Percentiles rank a stretch among this genome's conserved stretches.
phyloP scores from a whole-genome alignment of 2,797 vertebrate species.

The Gephyroberyx darwinii region DNA sequence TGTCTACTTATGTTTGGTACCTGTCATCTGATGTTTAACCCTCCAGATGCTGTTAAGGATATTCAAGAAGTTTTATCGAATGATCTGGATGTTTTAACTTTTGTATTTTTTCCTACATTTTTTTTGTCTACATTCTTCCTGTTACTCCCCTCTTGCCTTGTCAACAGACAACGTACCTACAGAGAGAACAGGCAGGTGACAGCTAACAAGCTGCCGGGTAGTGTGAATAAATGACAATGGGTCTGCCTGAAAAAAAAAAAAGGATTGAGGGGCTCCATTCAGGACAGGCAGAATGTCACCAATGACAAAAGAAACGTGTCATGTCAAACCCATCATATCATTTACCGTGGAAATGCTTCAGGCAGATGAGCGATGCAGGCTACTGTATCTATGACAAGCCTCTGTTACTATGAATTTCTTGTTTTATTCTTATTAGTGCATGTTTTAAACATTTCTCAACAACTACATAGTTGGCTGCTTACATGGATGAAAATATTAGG shows the following conservation, averaged over 20 bases:
- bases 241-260: constrained; percentile 6
- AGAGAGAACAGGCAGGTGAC: not conserved
- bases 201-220: not conserved
- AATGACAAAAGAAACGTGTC: constrained; percentile 5
- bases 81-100: too few species aligned
- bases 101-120: not conserved
- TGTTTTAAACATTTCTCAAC: not conserved
- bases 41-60: not conserved
- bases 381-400: not conserved
- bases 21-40: not conserved
- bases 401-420: not conserved
- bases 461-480: not conserved
- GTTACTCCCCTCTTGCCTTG: not conserved
- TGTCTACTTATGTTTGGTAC: not conserved
- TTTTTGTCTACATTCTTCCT: not conserved
- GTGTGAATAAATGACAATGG: constrained; percentile 1
- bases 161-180: not conserved
- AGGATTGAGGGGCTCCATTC: not conserved
- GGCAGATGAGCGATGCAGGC: not conserved
- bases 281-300: not conserved
- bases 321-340: constrained; percentile 18
- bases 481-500: not conserved
- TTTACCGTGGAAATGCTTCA: not conserved
- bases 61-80: too few species aligned
- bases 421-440: not conserved